Base-by-base conservation (phyloP, 2,113 vertebrate species). In the Bucco capensis region DNA sequence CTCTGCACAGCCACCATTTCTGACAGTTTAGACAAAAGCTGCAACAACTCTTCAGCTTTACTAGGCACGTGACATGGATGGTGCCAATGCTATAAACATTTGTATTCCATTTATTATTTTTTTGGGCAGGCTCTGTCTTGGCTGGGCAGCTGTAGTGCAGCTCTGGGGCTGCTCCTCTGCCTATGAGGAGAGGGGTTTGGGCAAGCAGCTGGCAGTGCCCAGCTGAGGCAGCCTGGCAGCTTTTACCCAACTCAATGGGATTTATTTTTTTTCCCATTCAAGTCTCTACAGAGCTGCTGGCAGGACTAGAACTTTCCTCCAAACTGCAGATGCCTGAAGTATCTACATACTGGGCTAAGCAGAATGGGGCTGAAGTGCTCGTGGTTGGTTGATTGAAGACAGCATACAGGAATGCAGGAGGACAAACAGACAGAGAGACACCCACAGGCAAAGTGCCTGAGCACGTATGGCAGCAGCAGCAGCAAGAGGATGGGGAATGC, bases 231-330 rank as follows among this genome's bases (percentile, higher is more conserved):
- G 61, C 49, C 71, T 65, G 95, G 60, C 57, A 86, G 30, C 28
- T 5, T 65, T 92, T 40, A 38, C 66, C 74, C 57, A 60, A 6
- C 33, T 53, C 0, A 1, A 5, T 51, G 53, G 73, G 84, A 67
- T 90, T 54, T 50, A 42, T 15, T 53, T 89, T 61, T 94, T 92
- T 94, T 92, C 82, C 87, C 92, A 89, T 88, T 93, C 78, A 92
- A 83, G 74, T 49, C 57, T 1, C 0, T 53, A 50, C 70, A 93
- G 83, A 49, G 66, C 73, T 87, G 65, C 66, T 90, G 89, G 78
- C 54, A 72, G 70, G 71, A 46, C 54, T 23, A 57, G 40, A 24
- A 50, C 62, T 49, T 75, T 91, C 9, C 0, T 58, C 89, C 82
- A 46, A 54, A 72, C 65, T 80, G 87, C 75, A 88, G 75, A 65